Evolutionary conservation across 2,797 vertebrate species (phyloP).

Genomic region (Valencia hispanica): DNA sequence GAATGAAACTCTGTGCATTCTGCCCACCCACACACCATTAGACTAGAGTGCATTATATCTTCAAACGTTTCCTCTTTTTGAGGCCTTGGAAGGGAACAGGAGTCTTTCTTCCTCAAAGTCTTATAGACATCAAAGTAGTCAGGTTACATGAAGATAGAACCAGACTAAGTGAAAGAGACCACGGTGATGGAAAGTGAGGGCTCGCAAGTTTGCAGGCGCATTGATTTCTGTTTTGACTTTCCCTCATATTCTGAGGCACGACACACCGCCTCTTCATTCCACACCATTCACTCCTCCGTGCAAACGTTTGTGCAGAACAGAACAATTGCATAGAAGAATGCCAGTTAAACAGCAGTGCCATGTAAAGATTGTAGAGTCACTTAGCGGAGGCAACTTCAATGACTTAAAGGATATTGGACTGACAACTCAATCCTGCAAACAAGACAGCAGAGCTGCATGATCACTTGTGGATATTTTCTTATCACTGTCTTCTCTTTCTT

Average conservation of each 20-base stretch:
- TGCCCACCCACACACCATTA: conserved; percentile 69
- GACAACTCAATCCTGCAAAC: conserved; percentile 24
- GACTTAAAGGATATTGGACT: conserved; percentile 26
- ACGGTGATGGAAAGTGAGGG: conserved; percentile 12
- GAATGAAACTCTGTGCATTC: conserved; percentile 48
- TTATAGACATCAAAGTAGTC: conserved; percentile 65
- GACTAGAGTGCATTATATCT: conserved; percentile 62
- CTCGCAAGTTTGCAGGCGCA: conserved; percentile 41
- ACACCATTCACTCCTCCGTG: conserved; percentile 45
- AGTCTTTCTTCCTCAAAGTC: conserved; percentile 42
- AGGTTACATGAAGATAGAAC: conserved; percentile 55
- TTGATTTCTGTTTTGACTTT: conserved; percentile 54
- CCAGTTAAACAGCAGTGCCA: conserved; percentile 15
- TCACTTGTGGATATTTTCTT: conserved; percentile 26
- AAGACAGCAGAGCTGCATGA: conserved; percentile 24
- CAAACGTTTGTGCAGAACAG: neutral
- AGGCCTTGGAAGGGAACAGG: conserved; percentile 52
- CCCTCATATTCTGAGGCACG: conserved; percentile 41
- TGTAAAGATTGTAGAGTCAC: conserved; percentile 16
- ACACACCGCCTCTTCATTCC: conserved; percentile 54
- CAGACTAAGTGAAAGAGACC: conserved; percentile 19
- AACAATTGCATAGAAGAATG: conserved; percentile 18
- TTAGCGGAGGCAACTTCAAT: conserved; percentile 20
- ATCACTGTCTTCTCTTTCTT: conserved; percentile 1
- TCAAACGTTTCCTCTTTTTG: conserved; percentile 65